Conservation (phyloP, 2,888 invertebrate genomes). For the Amphipoea oculea region DNA sequence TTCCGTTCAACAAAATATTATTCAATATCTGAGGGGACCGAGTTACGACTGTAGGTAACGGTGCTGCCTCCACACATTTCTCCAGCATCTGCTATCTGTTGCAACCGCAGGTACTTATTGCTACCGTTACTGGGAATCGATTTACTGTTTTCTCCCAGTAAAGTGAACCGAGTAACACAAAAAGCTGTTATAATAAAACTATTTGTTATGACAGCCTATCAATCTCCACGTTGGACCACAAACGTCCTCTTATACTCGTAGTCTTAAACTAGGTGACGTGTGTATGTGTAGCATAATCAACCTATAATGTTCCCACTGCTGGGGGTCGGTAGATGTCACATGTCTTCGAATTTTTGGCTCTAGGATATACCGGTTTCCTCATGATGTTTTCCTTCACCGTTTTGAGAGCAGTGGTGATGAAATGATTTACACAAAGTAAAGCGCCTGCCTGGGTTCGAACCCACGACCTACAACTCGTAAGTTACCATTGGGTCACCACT, state of each 20-base stretch:
- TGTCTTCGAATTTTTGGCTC: background rate
- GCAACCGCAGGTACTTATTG: constrained; percentile 50
- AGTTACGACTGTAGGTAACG: constrained; percentile 26
- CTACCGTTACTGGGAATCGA: constrained; percentile 37
- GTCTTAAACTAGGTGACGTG: background rate
- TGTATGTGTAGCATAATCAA: background rate
- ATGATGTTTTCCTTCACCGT: background rate
- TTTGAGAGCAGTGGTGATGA: background rate
- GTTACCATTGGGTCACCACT: background rate
- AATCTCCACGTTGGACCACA: background rate
- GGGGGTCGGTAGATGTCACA: background rate
- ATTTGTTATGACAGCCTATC: background rate
- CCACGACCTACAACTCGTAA: background rate
- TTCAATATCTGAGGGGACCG: constrained; percentile 41
- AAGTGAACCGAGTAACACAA: constrained; percentile 16
- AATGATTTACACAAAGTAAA: too few species aligned
- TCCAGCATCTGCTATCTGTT: constrained; percentile 46
- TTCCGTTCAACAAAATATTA: constrained; percentile 50
- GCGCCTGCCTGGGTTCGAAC: background rate
- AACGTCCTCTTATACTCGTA: background rate
- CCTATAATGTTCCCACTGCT: background rate
- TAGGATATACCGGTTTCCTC: background rate
- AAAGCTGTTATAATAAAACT: constrained; percentile 23
- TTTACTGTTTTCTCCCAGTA: constrained; percentile 34
- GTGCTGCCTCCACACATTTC: constrained; percentile 32